Evolutionary conservation across 2,888 invertebrate species (phyloP).

Genomic region (Andrena bucephala): DNA sequence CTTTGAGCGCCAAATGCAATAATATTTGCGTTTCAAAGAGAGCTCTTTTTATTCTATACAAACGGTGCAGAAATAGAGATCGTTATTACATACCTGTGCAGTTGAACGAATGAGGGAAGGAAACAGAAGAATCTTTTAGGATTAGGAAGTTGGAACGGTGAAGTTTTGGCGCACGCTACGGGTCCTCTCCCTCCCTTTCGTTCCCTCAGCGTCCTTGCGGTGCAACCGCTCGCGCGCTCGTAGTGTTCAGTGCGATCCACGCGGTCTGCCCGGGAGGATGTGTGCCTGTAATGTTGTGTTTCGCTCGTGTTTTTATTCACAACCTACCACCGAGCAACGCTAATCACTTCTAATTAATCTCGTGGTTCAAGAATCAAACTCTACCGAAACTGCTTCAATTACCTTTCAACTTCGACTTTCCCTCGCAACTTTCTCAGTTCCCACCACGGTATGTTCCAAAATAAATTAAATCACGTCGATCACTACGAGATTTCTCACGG

Average conservation of each 20-base stretch:
- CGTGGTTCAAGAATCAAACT: neutral
- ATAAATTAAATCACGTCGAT: neutral
- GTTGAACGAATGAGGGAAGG: neutral
- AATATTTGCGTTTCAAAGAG: neutral
- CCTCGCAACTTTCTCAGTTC: neutral
- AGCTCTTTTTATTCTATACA: neutral
- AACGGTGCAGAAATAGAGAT: neutral
- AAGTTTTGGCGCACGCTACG: slow-evolving; percentile 46
- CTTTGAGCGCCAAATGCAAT: no score
- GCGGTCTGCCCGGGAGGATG: slow-evolving; percentile 60
- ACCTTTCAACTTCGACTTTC: neutral
- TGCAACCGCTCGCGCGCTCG: slow-evolving; percentile 15
- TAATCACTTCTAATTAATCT: neutral
- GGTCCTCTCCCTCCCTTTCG: slow-evolving; percentile 29
- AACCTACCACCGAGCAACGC: neutral
- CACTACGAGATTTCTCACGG: neutral
- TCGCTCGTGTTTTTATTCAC: neutral
- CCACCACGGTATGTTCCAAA: neutral
- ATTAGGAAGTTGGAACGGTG: neutral
- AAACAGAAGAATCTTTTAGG: neutral
- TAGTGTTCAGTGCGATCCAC: slow-evolving; percentile 60
- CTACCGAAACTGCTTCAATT: neutral
- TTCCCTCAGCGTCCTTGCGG: slow-evolving; percentile 9
- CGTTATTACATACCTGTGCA: slow-evolving; percentile 16
- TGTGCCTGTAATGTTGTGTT: neutral